These are phyloP conservation scores for Synergus itoensis DNA, from an alignment of 2,888 invertebrate species.

Conservation along the genomic window DNA sequence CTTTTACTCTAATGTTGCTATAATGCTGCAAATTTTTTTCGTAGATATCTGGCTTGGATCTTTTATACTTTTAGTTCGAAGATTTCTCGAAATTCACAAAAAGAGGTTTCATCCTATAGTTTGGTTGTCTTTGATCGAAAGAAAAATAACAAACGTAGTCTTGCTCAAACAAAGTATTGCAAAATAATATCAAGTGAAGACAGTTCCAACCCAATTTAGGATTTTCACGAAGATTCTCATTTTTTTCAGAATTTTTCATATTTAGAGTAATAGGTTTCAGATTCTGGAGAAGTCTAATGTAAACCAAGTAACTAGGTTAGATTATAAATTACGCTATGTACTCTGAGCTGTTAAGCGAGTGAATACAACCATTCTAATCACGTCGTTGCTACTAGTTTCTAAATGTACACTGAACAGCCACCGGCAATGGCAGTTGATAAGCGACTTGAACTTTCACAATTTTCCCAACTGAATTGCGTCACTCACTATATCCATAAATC, in stretches of 20 bases:
- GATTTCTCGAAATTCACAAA: too few relatives aligned
- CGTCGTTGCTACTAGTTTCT: slow-evolving; percentile 18
- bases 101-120: too few relatives aligned
- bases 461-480: slow-evolving; percentile 33
- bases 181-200: neutral
- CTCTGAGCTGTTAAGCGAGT: slow-evolving; percentile 41
- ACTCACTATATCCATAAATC: slow-evolving; percentile 2
- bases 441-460: slow-evolving; percentile 28
- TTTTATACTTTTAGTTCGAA: too few relatives aligned
- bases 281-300: neutral
- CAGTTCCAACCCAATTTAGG: neutral
- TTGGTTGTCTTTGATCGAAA: too few relatives aligned
- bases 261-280: neutral
- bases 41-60: too few relatives aligned
- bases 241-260: neutral
- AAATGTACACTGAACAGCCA: neutral
- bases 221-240: neutral
- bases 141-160: neutral
- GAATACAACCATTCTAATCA: slow-evolving; percentile 30
- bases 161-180: neutral
- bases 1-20: neutral
- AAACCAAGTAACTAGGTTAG: slow-evolving; percentile 29
- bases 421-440: slow-evolving; percentile 15
- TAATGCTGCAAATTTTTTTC: neutral
- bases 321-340: slow-evolving; percentile 44